These are phyloP conservation scores for Hippopotamyrus pictus DNA, from an alignment of 2,797 vertebrate species.

Conservation along the genomic window DNA sequence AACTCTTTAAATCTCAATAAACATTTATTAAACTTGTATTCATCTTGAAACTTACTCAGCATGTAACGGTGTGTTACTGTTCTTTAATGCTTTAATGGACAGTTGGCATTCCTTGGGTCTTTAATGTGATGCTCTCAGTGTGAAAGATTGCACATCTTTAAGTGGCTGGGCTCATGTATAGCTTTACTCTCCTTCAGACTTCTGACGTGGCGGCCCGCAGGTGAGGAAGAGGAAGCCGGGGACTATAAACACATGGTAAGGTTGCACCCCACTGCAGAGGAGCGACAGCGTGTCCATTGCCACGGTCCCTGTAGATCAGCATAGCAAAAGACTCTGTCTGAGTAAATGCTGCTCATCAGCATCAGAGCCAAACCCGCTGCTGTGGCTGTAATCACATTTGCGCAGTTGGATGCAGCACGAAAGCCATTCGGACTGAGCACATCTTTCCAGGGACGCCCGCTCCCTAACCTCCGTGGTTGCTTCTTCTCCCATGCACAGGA, in stretches of 20 bases:
- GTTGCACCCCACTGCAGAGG: neutral
- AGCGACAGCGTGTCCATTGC: neutral
- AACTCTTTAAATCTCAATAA: neutral
- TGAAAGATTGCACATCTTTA: neutral
- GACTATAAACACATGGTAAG: conserved; percentile 84
- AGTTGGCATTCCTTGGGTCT: neutral
- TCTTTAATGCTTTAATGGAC: neutral
- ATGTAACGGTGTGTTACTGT: neutral
- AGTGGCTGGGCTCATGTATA: neutral
- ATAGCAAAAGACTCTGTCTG: neutral
- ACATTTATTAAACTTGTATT: neutral
- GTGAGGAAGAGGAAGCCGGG: conserved; percentile 81
- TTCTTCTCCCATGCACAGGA: conserved; percentile 61
- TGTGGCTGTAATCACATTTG: neutral
- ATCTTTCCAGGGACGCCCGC: neutral
- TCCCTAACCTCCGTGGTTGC: neutral
- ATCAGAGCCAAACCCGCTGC: neutral
- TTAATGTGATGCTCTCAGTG: neutral
- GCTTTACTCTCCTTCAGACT: conserved; percentile 59
- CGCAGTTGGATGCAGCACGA: neutral
- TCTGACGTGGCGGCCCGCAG: conserved; percentile 86
- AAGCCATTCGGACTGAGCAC: neutral
- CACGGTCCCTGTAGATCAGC: neutral
- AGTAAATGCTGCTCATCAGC: neutral
- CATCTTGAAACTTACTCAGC: neutral